Conservation (phyloP, 2,113 vertebrate genomes). For the Sclerurus mexicanus region DNA sequence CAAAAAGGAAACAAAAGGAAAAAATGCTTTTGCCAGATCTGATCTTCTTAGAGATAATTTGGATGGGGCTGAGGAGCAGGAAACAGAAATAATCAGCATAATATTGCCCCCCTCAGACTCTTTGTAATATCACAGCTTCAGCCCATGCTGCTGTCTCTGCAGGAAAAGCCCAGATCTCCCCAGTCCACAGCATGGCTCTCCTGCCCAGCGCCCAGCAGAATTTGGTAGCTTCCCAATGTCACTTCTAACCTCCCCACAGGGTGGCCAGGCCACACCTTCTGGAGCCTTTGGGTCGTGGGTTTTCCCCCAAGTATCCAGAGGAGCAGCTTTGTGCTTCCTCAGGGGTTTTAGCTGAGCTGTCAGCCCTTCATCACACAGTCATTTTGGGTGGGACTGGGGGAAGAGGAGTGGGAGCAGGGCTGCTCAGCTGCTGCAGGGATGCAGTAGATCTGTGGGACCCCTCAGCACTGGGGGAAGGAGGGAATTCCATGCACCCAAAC, state of each 20-base stretch:
- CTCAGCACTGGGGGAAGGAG: neutral
- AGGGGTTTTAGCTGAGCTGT: neutral
- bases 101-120: conserved; percentile 37
- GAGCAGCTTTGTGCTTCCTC: neutral
- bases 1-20: neutral
- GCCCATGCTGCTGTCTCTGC: neutral
- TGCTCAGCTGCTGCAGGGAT: neutral
- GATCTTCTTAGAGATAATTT: accelerated
- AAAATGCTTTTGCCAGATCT: neutral
- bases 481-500: neutral
- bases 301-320: neutral
- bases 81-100: neutral
- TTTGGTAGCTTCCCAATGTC: neutral
- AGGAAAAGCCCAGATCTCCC: accelerated
- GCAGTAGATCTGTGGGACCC: neutral
- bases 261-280: neutral
- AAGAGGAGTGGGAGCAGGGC: neutral
- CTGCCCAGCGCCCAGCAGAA: neutral
- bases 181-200: neutral
- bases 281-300: neutral
- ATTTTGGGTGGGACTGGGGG: accelerated
- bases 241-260: neutral
- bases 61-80: neutral
- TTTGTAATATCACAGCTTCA: neutral
- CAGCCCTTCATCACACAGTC: neutral